These are phyloP conservation scores for Oenanthe oenanthe DNA, from an alignment of 2,113 vertebrate genomes.

Conservation along the genomic window DNA sequence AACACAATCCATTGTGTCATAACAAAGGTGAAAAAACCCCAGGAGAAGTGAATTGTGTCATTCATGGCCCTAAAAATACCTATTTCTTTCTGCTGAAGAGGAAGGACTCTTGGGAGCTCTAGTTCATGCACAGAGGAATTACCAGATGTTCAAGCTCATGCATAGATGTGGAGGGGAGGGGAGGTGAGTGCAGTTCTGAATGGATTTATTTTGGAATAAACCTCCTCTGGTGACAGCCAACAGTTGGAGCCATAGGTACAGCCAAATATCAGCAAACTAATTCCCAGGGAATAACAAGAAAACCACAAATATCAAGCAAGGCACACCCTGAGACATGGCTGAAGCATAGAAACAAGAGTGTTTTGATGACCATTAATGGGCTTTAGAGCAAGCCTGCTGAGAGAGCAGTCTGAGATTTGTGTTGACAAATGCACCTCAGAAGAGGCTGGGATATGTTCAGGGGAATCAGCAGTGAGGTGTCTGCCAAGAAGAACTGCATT, in stretches of 20 bases:
- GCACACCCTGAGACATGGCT: not conserved
- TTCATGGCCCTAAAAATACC: not conserved
- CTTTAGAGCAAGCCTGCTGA: not conserved
- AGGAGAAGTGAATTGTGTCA: not conserved
- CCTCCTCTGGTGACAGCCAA: not conserved
- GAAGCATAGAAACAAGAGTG: not conserved
- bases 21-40: accelerated
- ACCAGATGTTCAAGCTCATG: not conserved
- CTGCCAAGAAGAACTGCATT: not conserved
- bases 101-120: not conserved
- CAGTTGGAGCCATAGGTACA: not conserved
- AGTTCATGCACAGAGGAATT: not conserved
- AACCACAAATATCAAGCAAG: not conserved
- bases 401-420: not conserved
- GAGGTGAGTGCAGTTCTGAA: not conserved
- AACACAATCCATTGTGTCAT: not conserved
- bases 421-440: not conserved
- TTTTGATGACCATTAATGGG: not conserved
- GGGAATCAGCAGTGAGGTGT: not conserved
- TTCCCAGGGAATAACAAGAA: not conserved
- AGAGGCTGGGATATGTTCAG: not conserved
- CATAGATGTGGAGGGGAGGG: not conserved
- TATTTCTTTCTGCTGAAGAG: not conserved
- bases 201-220: not conserved
- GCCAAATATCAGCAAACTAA: not conserved